Evolutionary conservation across 1,140 invertebrate genomes (phyloP), one percentile per base, ranked within the genome.

Genomic region (Polypedilum vanderplanki): DNA sequence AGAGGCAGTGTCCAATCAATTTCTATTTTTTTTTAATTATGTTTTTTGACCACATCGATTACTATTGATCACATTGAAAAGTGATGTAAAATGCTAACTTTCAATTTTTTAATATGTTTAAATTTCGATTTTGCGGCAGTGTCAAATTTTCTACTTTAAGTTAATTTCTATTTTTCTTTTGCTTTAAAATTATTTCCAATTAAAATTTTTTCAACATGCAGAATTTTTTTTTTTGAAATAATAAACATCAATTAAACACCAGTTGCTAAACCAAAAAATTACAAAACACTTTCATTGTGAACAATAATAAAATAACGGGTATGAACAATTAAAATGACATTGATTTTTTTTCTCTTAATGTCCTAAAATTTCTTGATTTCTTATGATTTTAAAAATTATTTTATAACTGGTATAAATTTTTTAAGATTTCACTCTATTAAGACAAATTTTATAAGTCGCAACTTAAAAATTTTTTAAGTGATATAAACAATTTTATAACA

Each of bases 21-120:
- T 46, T 46, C n/a, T 57, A 22, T 8, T 20, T 70, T 20, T 70
- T 70, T 18, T 70, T 70, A 8, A 8, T 70, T 70, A 20, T 70
- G 7, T 8, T 67, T 67, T 67, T 18, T 67, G 2, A 67, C 18
- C 65, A 67, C 65, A 70, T 70, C 65, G 65, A 70, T 70, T 70
- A 70, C 65, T 70, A 70, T 70, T 70, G 65, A 12, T 70, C 65
- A 70, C 65, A 70, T 70, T 70, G 65, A 70, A 70, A 7, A 70
- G 65, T 70, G 18, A 70, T 18, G 65, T 70, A 18, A 70, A 12
- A 70, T 22, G 18, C 18, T 70, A 70, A 18, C 17, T 70, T 33
- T 33, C 24, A 33, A 33, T 33, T 33, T 33, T 33, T 33, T 5
- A n/a, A 33, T 33, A 33, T 33, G 24, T 33, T 33, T 5, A 33